Evolutionary conservation across 2,113 vertebrate genomes (phyloP).

Genomic region (Pampusana beccarii): DNA sequence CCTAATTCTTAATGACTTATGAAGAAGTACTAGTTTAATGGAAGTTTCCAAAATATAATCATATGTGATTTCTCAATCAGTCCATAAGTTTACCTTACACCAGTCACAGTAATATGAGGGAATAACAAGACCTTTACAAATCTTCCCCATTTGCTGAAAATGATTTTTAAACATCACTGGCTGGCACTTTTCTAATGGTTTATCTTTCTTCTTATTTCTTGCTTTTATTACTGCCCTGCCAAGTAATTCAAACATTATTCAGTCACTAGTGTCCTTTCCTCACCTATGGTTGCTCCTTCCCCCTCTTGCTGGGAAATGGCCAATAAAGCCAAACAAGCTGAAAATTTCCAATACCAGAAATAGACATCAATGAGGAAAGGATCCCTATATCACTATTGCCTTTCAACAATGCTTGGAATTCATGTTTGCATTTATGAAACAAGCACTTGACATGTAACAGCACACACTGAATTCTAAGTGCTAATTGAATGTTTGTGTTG

Average conservation of each 20-base stretch:
- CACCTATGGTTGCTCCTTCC: neutral
- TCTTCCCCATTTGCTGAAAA: neutral
- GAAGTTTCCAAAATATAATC: conserved; percentile 5
- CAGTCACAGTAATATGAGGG: neutral
- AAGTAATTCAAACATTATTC: neutral
- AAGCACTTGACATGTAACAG: neutral
- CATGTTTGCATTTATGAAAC: neutral
- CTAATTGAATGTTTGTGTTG: neutral
- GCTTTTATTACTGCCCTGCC: neutral
- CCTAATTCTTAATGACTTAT: conserved; percentile 7
- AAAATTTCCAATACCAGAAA: neutral
- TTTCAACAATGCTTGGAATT: neutral
- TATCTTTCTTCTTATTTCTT: neutral
- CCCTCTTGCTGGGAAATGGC: neutral
- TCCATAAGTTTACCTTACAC: neutral
- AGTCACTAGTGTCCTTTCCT: neutral
- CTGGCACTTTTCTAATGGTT: neutral
- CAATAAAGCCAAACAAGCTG: neutral
- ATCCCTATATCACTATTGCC: neutral
- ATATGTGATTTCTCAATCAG: neutral
- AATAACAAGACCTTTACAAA: neutral
- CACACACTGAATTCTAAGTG: neutral
- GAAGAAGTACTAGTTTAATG: neutral
- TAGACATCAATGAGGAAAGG: neutral
- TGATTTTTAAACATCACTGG: neutral